A percentile compares a stretch with the other conserved stretches of the same genome.
Evolutionary conservation across 2,113 vertebrate species (phyloP).

Genomic region (Dolichallabes microphthalmus): DNA sequence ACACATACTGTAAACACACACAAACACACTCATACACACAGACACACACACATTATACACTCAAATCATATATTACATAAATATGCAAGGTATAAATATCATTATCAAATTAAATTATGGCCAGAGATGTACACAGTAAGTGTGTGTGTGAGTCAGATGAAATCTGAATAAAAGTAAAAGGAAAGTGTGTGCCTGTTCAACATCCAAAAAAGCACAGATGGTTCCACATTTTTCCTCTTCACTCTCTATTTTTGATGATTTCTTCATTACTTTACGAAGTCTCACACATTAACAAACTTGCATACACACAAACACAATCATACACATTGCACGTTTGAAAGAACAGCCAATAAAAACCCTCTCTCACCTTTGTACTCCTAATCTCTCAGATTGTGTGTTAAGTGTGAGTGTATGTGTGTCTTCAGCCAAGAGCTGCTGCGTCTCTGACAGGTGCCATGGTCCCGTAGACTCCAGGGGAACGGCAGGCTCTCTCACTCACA

Average conservation of each 20-base stretch:
- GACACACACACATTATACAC: background rate
- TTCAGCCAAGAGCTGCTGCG: conserved; percentile 39
- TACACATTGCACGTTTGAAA: background rate
- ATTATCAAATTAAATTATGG: background rate
- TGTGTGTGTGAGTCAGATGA: background rate
- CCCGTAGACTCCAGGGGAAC: conserved; percentile 59
- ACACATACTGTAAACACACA: background rate
- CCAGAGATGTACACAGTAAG: background rate
- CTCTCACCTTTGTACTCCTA: conserved; percentile 49
- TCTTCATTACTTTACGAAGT: background rate
- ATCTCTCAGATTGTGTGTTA: background rate
- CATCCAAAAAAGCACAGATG: background rate
- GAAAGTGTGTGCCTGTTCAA: conserved; percentile 7
- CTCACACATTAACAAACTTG: background rate
- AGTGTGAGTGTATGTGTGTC: conserved; percentile 19
- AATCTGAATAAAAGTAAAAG: background rate
- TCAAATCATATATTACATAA: conserved; percentile 22
- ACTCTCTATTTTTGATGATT: background rate
- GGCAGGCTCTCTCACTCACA: conserved; percentile 44
- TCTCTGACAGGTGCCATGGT: conserved; percentile 60
- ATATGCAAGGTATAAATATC: background rate
- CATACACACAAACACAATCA: conserved; percentile 30
- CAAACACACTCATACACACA: conserved; percentile 35
- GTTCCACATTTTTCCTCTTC: background rate
- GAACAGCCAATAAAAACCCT: conserved; percentile 18